Conservation (phyloP, 2,797 vertebrate species). For the Thunnus albacares region DNA sequence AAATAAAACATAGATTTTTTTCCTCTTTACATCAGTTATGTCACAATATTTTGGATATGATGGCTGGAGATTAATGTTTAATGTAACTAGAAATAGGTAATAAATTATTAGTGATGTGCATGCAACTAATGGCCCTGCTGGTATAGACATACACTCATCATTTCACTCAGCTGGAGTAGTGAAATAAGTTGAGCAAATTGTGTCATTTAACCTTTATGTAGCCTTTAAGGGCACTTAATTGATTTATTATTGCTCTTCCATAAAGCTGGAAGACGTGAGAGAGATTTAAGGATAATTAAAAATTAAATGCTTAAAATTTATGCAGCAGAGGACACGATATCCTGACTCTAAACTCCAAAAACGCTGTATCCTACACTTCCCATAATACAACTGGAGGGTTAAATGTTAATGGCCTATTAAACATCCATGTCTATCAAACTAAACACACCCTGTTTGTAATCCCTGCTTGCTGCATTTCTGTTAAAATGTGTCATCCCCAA, state of each 20-base stretch:
- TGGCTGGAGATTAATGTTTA: slow-evolving; percentile 36
- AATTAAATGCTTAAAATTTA: background rate
- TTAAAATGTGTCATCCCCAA: background rate
- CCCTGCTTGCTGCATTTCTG: too few species aligned
- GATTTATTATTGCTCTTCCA: background rate
- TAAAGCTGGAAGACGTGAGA: background rate
- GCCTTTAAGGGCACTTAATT: background rate
- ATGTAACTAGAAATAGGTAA: slow-evolving; percentile 15
- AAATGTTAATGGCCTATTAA: background rate
- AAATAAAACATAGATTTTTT: slow-evolving; percentile 7
- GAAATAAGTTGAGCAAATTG: slow-evolving; percentile 2
- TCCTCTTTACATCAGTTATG: slow-evolving; percentile 6
- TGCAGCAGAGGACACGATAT: background rate
- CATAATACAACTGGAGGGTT: background rate
- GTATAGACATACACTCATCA: slow-evolving; percentile 2
- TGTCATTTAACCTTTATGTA: slow-evolving; percentile 6
- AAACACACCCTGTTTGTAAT: background rate
- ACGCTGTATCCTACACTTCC: background rate
- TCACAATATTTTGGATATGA: slow-evolving; percentile 46
- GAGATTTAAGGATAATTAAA: background rate
- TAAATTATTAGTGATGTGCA: slow-evolving; percentile 55
- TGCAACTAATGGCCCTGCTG: slow-evolving; percentile 38
- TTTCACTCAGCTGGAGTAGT: slow-evolving; percentile 31
- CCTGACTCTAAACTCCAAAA: background rate
- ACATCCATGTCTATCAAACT: background rate